phyloP scores from a whole-genome alignment of 2,797 vertebrate genomes.

The Amblyraja radiata region DNA sequence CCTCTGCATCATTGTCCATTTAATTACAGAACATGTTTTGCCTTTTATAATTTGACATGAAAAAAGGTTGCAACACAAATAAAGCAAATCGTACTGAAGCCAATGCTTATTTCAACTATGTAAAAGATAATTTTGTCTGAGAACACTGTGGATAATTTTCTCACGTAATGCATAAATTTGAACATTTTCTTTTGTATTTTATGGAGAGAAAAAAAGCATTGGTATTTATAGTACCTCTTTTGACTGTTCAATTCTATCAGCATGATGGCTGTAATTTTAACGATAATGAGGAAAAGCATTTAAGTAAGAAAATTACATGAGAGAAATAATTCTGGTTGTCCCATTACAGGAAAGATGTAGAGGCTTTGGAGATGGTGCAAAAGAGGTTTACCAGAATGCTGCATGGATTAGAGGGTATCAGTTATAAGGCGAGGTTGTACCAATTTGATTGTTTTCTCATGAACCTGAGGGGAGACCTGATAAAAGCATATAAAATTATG shows the following conservation, averaged over 20 bases:
- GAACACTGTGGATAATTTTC: not conserved
- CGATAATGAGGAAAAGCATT: not conserved
- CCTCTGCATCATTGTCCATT: not conserved
- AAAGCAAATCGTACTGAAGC: not conserved
- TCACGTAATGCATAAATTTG: not conserved
- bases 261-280: not conserved
- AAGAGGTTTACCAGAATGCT: too few relatives aligned
- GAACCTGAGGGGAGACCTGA: too few relatives aligned
- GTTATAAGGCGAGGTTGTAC: too few relatives aligned
- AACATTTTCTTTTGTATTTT: not conserved
- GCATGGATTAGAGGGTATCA: too few relatives aligned
- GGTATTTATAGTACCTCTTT: not conserved
- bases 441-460: too few relatives aligned
- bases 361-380: too few relatives aligned
- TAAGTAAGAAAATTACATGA: not conserved
- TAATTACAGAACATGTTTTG: not conserved
- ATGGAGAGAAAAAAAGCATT: not conserved
- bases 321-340: not conserved
- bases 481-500: too few relatives aligned
- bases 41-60: not conserved
- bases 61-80: not conserved
- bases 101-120: not conserved
- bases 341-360: too few relatives aligned
- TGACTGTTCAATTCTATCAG: slow-evolving; percentile 17
- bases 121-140: not conserved